phyloP scores from a whole-genome alignment of 2,113 vertebrate species.

The Trochalopteron elliotii region DNA sequence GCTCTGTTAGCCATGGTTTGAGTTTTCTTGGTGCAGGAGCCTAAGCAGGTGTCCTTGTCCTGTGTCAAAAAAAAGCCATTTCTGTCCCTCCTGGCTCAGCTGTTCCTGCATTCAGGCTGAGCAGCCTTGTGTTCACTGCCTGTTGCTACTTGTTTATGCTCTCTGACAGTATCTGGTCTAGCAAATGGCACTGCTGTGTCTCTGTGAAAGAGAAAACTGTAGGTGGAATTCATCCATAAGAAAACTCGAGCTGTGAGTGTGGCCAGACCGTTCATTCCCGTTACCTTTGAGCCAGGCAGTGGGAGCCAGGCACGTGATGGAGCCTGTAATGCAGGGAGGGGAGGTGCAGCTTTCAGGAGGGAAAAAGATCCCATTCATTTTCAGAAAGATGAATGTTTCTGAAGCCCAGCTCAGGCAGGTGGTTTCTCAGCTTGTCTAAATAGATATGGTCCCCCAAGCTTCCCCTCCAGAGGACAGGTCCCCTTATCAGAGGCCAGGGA shows the following conservation, averaged over 20 bases:
- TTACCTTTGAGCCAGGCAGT: background rate
- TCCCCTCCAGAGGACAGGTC: background rate
- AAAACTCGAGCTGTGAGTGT: background rate
- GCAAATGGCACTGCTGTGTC: background rate
- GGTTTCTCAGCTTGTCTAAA: background rate
- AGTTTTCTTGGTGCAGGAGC: background rate
- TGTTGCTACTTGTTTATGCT: background rate
- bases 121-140: background rate
- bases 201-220: background rate
- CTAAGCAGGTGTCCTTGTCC: background rate
- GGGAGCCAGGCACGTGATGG: background rate
- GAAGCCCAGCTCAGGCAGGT: background rate
- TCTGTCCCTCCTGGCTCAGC: background rate
- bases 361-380: background rate
- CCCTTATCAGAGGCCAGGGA: background rate
- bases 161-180: background rate
- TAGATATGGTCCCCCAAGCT: background rate
- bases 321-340: accelerated
- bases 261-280: background rate
- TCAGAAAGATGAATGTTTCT: background rate
- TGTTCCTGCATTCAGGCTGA: background rate
- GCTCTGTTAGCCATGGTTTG: accelerated
- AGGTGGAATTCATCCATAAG: background rate
- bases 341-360: background rate
- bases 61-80: accelerated